These are phyloP conservation scores for Trididemnum nubilum DNA, from an alignment of 23 tunicate genomes.

Conservation along the genomic window DNA sequence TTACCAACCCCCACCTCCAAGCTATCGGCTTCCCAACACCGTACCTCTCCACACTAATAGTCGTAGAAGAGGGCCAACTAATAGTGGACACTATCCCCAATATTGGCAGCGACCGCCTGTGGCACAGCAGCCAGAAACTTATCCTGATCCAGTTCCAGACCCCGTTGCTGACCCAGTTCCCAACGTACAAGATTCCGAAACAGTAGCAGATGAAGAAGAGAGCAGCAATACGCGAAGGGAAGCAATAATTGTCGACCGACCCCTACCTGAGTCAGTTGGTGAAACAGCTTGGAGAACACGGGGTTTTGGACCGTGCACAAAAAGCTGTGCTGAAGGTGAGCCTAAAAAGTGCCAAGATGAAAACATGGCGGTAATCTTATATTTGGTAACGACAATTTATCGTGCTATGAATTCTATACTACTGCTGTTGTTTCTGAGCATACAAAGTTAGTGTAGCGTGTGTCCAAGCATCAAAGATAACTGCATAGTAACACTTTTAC, in stretches of 20 bases:
- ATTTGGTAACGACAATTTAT: too few relatives aligned
- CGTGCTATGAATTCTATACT: not conserved
- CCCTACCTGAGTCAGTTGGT: slow-evolving; percentile 10
- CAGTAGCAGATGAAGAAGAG: not conserved
- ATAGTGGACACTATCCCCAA: slow-evolving; percentile 15
- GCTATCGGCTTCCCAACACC: not conserved
- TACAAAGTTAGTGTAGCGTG: too few relatives aligned
- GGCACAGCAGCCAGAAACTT: not conserved
- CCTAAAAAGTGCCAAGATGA: too few relatives aligned
- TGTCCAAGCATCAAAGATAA: too few relatives aligned
- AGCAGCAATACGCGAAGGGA: slow-evolving; percentile 17
- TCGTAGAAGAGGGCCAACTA: not conserved
- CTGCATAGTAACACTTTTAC: too few relatives aligned
- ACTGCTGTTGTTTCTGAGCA: too few relatives aligned
- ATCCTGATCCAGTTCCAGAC: not conserved
- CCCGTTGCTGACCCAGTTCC: not conserved
- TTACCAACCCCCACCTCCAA: not conserved
- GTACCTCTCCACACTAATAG: not conserved
- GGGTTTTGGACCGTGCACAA: slow-evolving; percentile 65
- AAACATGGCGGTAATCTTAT: too few relatives aligned
- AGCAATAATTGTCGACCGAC: not conserved
- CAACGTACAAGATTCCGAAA: not conserved
- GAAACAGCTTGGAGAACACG: slow-evolving; percentile 36
- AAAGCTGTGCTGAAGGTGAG: slow-evolving; percentile 75
- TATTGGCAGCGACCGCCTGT: not conserved